Conservation (phyloP, 2,888 invertebrate genomes). For the Anarsia innoxiella region DNA sequence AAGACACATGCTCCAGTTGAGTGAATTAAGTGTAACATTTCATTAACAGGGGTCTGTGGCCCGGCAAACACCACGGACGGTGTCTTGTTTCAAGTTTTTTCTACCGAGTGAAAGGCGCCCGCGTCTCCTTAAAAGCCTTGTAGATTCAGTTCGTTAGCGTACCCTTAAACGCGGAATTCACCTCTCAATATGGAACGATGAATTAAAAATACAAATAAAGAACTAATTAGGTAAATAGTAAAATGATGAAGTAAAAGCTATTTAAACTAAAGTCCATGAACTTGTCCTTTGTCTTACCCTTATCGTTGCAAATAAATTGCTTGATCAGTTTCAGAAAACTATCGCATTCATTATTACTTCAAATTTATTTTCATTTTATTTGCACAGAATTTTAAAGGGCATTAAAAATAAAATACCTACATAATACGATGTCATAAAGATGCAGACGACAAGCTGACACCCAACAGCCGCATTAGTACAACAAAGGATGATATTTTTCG, state of each 20-base stretch:
- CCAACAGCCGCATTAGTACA: slow-evolving; percentile 51
- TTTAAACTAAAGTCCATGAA: too few species aligned
- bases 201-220: slow-evolving; percentile 13
- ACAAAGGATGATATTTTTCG: slow-evolving; percentile 67
- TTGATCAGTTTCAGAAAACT: too few species aligned
- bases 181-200: slow-evolving; percentile 39
- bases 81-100: slow-evolving; percentile 64
- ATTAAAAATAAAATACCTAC: too few species aligned
- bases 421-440: too few species aligned
- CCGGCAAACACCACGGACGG: slow-evolving; percentile 52
- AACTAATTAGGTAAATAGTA: too few species aligned
- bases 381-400: too few species aligned
- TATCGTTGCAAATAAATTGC: too few species aligned
- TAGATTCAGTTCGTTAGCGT: slow-evolving; percentile 58
- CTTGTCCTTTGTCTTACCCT: too few species aligned
- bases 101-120: slow-evolving; percentile 59
- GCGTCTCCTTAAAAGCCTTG: slow-evolving; percentile 66
- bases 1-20: slow-evolving; percentile 45
- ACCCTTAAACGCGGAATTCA: slow-evolving; percentile 42
- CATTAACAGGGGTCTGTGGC: slow-evolving; percentile 53
- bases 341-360: too few species aligned
- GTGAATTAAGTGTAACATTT: slow-evolving; percentile 62
- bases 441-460: slow-evolving; percentile 25
- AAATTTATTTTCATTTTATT: too few species aligned
- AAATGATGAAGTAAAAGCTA: too few species aligned